Base-by-base conservation (phyloP, 1,140 invertebrate species). In the Platorchestia sp. region DNA sequence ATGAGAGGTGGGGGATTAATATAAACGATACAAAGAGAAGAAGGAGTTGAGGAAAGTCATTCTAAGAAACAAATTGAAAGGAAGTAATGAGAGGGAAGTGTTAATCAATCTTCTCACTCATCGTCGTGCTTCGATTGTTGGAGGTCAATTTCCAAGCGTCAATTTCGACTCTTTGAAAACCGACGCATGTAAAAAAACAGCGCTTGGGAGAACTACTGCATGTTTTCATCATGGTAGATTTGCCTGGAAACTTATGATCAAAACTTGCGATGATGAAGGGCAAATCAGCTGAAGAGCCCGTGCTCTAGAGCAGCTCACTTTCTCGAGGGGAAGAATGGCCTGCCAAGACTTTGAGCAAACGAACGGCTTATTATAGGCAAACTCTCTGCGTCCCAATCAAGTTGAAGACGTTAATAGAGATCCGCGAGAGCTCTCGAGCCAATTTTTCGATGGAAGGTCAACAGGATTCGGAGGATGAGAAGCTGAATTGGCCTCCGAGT, bases 381-480 rank as follows among this genome's bases (percentile, higher is more conserved):
- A 45, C 91, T 45, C 91, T 93, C 45, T 7, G 45, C 91, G 43
- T 93, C 44, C 44, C 91, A 93, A 93, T 93, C 91, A 93, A 93
- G 43, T 93, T 93, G 91, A 93, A 93, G 91, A 93, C 91, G 91
- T 45, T 93, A 93, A 93, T 93, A 93, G 91, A 93, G 91, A 93
- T 93, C 91, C 47, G 3, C 43, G 44, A 93, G 45, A 45, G 91
- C 45, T 93, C 91, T 93, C 36, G 36, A 40, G 7, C n/a, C 91
- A 93, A 93, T 93, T 93, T 93, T 93, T 93, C 91, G 91, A 93
- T 93, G 41, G 45, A 44, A 45, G 91, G 91, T 93, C 91, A 40
- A 93, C 91, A 93, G 5, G 45, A 93, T 44, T 89, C 41, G 0
- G 87, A 89, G 41, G 87, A 89, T 44, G 87, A 89, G 27, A 75